Percentiles rank a stretch among this genome's conserved stretches.
phyloP scores from a whole-genome alignment of 2,888 invertebrate species.

The Druceiella hillmani region DNA sequence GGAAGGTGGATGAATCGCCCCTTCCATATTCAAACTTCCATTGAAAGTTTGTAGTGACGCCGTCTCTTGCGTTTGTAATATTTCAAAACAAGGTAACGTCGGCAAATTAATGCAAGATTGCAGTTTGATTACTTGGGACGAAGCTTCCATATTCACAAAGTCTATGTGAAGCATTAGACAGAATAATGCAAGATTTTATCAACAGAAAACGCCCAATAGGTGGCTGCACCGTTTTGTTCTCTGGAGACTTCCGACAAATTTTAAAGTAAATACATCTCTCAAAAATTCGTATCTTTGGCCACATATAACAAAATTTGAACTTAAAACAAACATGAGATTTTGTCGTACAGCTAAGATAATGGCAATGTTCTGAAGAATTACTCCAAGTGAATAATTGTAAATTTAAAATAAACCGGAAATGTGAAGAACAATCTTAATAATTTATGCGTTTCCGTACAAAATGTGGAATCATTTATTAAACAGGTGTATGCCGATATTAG shows the following conservation, averaged over 20 bases:
- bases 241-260: too few relatives aligned
- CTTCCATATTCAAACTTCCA: slow-evolving; percentile 30
- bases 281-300: slow-evolving; percentile 14
- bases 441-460: slow-evolving; percentile 14
- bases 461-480: slow-evolving; percentile 11
- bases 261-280: slow-evolving; percentile 1
- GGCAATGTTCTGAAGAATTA: slow-evolving; percentile 7
- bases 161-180: slow-evolving; percentile 11
- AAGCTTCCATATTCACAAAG: slow-evolving; percentile 22
- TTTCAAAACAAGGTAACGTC: slow-evolving; percentile 12
- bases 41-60: slow-evolving; percentile 18
- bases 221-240: too few relatives aligned
- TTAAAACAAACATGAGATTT: slow-evolving; percentile 10
- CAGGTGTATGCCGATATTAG: too few relatives aligned
- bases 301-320: slow-evolving; percentile 8
- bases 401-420: too few relatives aligned
- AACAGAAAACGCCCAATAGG: too few relatives aligned
- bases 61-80: slow-evolving; percentile 6
- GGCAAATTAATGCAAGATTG: slow-evolving; percentile 15
- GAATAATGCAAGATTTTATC: slow-evolving; percentile 12
- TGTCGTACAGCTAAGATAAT: slow-evolving; percentile 7
- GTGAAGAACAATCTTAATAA: slow-evolving; percentile 12
- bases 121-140: slow-evolving; percentile 25
- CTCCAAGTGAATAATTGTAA: slow-evolving; percentile 12
- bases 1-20: slow-evolving; percentile 31